Conservation (phyloP, 2,797 vertebrate species). For the Erpetoichthys calabaricus region DNA sequence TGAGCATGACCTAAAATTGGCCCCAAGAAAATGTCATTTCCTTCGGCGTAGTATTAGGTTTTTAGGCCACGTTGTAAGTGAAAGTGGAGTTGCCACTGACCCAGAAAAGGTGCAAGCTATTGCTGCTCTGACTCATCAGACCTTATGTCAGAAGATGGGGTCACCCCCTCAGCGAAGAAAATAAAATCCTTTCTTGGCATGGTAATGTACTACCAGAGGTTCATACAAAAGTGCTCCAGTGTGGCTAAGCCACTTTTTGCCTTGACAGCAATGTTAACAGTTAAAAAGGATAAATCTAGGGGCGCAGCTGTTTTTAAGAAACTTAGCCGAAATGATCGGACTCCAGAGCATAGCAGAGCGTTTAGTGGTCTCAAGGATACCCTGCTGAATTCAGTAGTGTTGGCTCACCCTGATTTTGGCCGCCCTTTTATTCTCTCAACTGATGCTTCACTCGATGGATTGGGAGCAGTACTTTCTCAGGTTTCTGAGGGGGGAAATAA, state of each 20-base stretch:
- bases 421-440: constrained; percentile 11
- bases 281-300: too few species aligned
- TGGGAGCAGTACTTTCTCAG: constrained; percentile 11
- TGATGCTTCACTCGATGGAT: constrained; percentile 11
- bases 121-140: not conserved
- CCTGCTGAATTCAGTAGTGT: constrained; percentile 1
- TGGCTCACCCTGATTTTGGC: constrained; percentile 12
- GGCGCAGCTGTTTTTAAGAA: not conserved
- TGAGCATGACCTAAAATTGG: not conserved
- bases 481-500: not conserved
- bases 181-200: constrained; percentile 12
- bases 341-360: constrained; percentile 3
- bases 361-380: constrained; percentile 9
- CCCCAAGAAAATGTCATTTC: constrained; percentile 8
- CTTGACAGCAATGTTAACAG: constrained; percentile 5
- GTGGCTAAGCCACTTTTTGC: constrained; percentile 17
- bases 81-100: too few species aligned
- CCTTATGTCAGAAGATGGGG: constrained; percentile 4
- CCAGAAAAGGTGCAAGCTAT: constrained; percentile 12
- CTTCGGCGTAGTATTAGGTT: constrained; percentile 10
- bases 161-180: not conserved
- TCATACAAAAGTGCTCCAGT: constrained; percentile 8
- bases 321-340: constrained; percentile 11
- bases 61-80: constrained; percentile 8
- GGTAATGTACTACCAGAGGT: constrained; percentile 15